phyloP scores from a whole-genome alignment of 2,888 invertebrate genomes.

The Oegoconia quadripuncta region DNA sequence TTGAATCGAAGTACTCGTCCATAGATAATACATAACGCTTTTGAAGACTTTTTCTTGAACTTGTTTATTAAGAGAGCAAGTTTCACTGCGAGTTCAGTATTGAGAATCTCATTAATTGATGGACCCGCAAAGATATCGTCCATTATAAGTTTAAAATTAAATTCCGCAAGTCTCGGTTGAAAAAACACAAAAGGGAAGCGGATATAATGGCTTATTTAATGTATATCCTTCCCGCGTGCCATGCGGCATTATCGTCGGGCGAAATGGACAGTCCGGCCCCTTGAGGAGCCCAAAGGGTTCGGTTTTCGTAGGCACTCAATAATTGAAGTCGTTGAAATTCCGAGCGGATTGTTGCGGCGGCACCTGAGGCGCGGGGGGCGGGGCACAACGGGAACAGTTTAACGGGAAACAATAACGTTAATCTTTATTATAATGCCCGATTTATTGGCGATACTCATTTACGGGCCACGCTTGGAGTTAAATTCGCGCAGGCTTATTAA shows the following conservation, averaged over 20 bases:
- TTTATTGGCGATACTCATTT: conserved; percentile 74
- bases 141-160: conserved; percentile 38
- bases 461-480: conserved; percentile 52
- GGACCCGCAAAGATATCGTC: conserved; percentile 10
- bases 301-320: conserved; percentile 72
- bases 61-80: neutral
- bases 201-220: conserved; percentile 57
- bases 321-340: conserved; percentile 77
- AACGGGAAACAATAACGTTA: conserved; percentile 71
- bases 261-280: conserved; percentile 72
- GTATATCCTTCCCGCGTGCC: conserved; percentile 48
- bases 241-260: conserved; percentile 59
- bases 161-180: conserved; percentile 30
- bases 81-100: neutral
- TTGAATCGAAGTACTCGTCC: no score
- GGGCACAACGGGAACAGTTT: conserved; percentile 35
- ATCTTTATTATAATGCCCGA: conserved; percentile 75
- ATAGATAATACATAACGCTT: no score
- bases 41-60: no score
- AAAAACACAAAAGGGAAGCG: conserved; percentile 44
- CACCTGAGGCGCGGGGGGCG: conserved; percentile 44
- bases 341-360: conserved; percentile 66
- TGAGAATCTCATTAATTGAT: conserved; percentile 10
- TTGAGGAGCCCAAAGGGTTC: conserved; percentile 69
- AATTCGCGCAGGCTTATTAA: conserved; percentile 61